Conservation (phyloP, 2,888 invertebrate genomes). For the Cryptocephalus primarius region DNA sequence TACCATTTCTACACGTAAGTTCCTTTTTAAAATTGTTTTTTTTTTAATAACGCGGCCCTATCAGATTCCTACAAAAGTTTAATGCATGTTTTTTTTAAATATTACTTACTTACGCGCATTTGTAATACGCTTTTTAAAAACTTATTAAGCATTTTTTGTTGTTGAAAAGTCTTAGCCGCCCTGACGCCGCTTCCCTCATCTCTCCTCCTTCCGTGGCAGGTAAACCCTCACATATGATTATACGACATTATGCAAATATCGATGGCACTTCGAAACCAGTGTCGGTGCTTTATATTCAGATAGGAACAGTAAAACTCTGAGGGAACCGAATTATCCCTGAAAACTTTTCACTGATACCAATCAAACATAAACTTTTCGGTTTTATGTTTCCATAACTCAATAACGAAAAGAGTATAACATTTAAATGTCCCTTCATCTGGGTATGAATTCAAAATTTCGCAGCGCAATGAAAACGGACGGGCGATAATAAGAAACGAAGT, state of each 20-base stretch:
- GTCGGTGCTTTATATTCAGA: conserved; percentile 30
- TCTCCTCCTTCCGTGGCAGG: conserved; percentile 18
- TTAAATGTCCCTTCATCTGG: conserved; percentile 19
- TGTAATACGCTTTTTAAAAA: no score
- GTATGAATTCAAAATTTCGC: conserved; percentile 18
- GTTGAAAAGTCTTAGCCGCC: not conserved
- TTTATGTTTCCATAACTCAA: conserved; percentile 31
- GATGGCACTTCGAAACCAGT: conserved; percentile 13
- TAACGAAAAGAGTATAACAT: conserved; percentile 20
- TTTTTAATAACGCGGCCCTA: no score
- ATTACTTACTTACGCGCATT: no score
- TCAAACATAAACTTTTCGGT: conserved; percentile 29
- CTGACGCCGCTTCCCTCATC: not conserved
- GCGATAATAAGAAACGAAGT: conserved; percentile 20
- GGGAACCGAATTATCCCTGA: conserved; percentile 6
- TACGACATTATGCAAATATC: conserved; percentile 25
- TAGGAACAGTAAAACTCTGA: conserved; percentile 23
- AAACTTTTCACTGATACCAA: conserved; percentile 30
- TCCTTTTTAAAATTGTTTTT: no score
- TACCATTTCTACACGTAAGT: no score
- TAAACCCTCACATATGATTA: no score
- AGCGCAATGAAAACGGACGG: conserved; percentile 22
- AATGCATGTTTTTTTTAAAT: no score
- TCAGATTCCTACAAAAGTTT: no score
- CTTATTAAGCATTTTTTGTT: no score